Base-by-base conservation (phyloP, 2,113 vertebrate genomes). In the Notothenia rossii region DNA sequence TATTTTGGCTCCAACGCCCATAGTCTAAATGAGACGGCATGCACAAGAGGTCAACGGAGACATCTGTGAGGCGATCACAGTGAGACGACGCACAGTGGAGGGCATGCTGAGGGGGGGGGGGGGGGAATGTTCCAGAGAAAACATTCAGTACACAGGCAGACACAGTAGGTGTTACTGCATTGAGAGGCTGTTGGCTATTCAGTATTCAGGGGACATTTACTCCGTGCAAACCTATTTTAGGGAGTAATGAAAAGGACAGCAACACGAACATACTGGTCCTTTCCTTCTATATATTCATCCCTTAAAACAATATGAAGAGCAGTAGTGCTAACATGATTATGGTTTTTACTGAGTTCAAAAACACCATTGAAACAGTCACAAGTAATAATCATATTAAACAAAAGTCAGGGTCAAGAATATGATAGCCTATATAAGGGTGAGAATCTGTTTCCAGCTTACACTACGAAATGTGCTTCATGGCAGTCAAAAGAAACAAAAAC, bases 321-420 rank as follows among this genome's bases (percentile, higher is more conserved):
- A 74, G 80, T 77, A 49, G 64, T 20, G 65, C 73, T 18, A 75
- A 86, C 77, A 56, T 33, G 66, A 81, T 64, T 77, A 49, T 49
- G 25, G 36, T 72, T 81, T 73, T 81, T 40, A 75, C 53, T 0
- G 20, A 80, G 68, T 49, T 79, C 55, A 77, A 72, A 85, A 85
- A 90, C 87, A 91, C 85, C 78, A 88, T 49, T 14, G 7, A 66
- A 91, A 91, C 90, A 56, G 90, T 84, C 81, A 91, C 91, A 56
- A 89, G 82, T 84, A 88, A 79, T 72, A 84, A 86, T 74, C 68
- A 84, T 84, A 88, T 69, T 55, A 45, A 89, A 88, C 72, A 82
- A 81, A 85, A 82, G 50, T 86, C 75, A 51, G 75, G 82, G 67
- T 84, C 33, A 66, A 70, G 66, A 84, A 69, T 86, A 89, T 83